Evolutionary conservation across 2,113 vertebrate species (phyloP).

Genomic region (Rhea pennata): DNA sequence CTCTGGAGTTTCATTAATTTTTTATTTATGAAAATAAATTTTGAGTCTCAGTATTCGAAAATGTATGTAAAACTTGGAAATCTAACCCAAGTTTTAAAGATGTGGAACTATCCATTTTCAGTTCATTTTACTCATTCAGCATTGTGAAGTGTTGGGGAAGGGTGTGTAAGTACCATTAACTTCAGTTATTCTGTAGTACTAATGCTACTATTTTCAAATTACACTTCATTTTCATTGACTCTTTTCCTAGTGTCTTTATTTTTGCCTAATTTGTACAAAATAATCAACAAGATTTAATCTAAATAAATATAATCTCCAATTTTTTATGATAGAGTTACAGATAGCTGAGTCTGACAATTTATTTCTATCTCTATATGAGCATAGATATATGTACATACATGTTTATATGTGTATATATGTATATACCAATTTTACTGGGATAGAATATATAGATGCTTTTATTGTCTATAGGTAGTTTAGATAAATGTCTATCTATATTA

Average conservation of each 20-base stretch:
- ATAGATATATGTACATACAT: background rate
- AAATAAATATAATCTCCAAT: background rate
- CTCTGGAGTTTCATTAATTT: background rate
- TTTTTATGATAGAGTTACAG: background rate
- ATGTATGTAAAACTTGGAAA: background rate
- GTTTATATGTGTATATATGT: background rate
- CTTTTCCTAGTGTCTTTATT: conserved; percentile 14
- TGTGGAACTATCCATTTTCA: background rate
- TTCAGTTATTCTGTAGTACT: background rate
- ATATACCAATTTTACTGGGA: background rate
- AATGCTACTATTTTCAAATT: background rate
- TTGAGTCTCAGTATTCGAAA: background rate
- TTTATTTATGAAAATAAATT: conserved; percentile 23
- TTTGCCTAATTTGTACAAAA: background rate
- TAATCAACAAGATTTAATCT: background rate
- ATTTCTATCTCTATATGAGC: background rate
- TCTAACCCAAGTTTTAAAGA: background rate
- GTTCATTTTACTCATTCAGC: background rate
- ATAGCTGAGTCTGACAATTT: background rate
- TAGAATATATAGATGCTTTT: background rate
- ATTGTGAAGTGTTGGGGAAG: background rate
- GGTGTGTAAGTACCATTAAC: background rate
- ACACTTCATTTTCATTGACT: conserved; percentile 7
- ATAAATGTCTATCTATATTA: conserved; percentile 18
- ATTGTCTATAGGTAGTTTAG: background rate